Base-by-base conservation (phyloP, 2,888 invertebrate genomes). In the Mylabris sibirica region DNA sequence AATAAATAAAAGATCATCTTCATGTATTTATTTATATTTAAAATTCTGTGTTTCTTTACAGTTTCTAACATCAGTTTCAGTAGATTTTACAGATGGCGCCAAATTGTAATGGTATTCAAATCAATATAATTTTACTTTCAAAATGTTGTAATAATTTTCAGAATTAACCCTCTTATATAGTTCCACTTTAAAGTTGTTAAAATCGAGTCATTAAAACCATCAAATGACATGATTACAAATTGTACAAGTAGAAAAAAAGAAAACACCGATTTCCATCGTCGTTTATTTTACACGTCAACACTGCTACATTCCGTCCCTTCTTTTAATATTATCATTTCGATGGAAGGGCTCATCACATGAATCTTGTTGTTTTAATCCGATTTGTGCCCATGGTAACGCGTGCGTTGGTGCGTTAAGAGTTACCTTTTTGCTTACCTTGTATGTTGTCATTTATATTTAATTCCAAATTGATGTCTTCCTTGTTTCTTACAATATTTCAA, bases 311-410 rank as follows among this genome's bases (percentile, higher is more conserved):
- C 49, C 20, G 9, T 20, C 49, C 8, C 20, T n/a, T 22, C 35
- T 64, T 67, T 64, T 49, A 17, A 6, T 20, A 64, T 12, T 1
- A 60, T 12, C 53, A 64, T n/a, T 63, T 60, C 34, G 49, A 65
- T 20, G 62, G 49, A 61, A 24, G n/a, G 20, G 22, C 38, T 24
- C 34, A 59, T 66, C 35, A n/a, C 49, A 49, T 44, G 41, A 65
- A 63, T 68, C 68, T 65, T 65, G 64, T 64, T 67, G 65, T 65
- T 68, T 68, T 64, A 68, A 68, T 65, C 65, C 63, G 65, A 65
- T 68, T 68, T 68, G 68, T 65, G 38, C 24, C 63, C 63, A 65
- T 65, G 63, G 65, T 60, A 61, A 68, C 68, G 49, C 34, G 65
- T 59, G 62, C 30, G 61, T 57, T 44, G 59, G 66, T 41, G 44